Base-by-base conservation (phyloP, 2,113 vertebrate genomes). In the Pituophis catenifer region DNA sequence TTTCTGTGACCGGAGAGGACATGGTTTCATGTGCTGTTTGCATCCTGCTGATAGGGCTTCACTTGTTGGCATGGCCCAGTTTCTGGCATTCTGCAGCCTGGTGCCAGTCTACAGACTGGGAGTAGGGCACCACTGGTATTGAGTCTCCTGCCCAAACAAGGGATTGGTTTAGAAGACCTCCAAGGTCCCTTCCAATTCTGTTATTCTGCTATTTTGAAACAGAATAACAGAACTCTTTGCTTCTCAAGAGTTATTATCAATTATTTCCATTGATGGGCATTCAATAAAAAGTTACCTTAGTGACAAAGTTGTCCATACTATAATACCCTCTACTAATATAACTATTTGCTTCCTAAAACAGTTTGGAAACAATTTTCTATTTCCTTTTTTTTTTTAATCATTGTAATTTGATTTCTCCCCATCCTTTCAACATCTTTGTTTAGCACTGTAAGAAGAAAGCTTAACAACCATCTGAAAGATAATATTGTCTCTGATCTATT, bases 331-430 rank as follows among this genome's bases (percentile, higher is more conserved):
- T 86, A 65, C 13, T 89, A 53, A 65, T 90, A 90, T 86, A 90
- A 86, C 44, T 90, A 48, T 75, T 53, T 93, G 92, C 10, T 93
- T 59, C 89, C 92, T 90, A 53, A 81, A 65, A 93, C 89, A 93
- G 86, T 90, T 90, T 87, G 54, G 57, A 65, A 87, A 75, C 48
- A 65, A 87, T 90, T 93, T 93, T 87, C 92, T 90, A 90, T 93
- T 86, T 17, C 90, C 44, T 48, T 44, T 90, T 90, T 33, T 44
- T 26, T 13, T 44, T 57, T 2, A 93, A 86, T 13, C 81, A 44
- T 87, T 90, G 55, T 86, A 87, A 93, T 93, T 86, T 93, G 88
- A 8, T 54, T 58, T 24, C 15, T 15, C 21, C 38, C 10, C 59
- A 1, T 44, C 26, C 50, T 75, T 38, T 81, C 17, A 38, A 50